Evolutionary conservation across 1,140 invertebrate species (phyloP).

Genomic region (Drosophila pseudoobscura): DNA sequence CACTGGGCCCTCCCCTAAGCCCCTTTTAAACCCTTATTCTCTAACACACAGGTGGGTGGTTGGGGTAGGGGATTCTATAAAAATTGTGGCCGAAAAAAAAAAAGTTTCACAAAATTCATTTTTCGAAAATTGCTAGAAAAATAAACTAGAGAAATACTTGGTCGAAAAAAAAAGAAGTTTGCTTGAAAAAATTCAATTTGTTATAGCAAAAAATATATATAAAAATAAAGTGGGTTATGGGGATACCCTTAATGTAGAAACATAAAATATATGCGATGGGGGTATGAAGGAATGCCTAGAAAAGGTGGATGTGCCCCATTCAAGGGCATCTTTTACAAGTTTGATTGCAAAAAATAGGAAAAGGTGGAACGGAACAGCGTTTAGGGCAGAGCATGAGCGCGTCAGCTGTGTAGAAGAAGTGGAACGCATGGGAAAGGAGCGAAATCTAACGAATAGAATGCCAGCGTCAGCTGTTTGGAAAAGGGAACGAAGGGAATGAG

Average conservation of each 20-base stretch:
- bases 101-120: slow-evolving; percentile 72
- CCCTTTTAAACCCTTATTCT: neutral
- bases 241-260: slow-evolving; percentile 1
- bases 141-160: slow-evolving; percentile 42
- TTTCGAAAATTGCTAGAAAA: slow-evolving; percentile 63
- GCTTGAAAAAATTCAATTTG: slow-evolving; percentile 5
- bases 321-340: too few relatives aligned
- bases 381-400: too few relatives aligned
- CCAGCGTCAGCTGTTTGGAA: too few relatives aligned
- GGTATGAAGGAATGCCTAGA: too few relatives aligned
- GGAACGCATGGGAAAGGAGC: too few relatives aligned
- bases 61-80: slow-evolving; percentile 31
- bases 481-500: too few relatives aligned
- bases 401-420: too few relatives aligned
- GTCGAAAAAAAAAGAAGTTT: slow-evolving; percentile 7
- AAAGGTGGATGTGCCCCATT: too few relatives aligned
- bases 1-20: neutral
- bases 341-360: too few relatives aligned
- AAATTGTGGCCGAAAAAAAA: slow-evolving; percentile 49
- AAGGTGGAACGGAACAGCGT: too few relatives aligned
- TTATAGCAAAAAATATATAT: neutral
- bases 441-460: too few relatives aligned
- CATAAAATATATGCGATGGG: too few relatives aligned
- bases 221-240: neutral
- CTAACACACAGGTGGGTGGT: slow-evolving; percentile 2